phyloP scores from a whole-genome alignment of 2,888 invertebrate genomes.

The Ceriagrion tenellum region DNA sequence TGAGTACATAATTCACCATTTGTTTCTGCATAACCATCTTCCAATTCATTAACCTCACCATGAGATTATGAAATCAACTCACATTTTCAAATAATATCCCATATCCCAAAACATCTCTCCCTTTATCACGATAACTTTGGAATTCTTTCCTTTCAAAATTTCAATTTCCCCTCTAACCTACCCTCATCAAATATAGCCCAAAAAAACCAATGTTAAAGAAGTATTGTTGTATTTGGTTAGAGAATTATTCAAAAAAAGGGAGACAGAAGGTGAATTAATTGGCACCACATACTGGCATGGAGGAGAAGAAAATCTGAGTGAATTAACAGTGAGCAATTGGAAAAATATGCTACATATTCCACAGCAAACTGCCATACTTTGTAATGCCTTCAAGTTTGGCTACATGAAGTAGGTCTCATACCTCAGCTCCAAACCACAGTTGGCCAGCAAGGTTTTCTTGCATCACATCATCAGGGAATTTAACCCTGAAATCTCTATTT shows the following conservation, averaged over 20 bases:
- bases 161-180: too few species aligned
- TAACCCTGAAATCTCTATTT: constrained; percentile 96
- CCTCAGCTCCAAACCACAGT: constrained; percentile 99
- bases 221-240: too few species aligned
- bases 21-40: not conserved
- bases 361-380: not conserved
- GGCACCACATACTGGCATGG: too few species aligned
- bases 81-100: not conserved
- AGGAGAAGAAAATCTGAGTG: not conserved
- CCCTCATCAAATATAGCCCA: too few species aligned
- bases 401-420: constrained; percentile 75
- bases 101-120: not conserved
- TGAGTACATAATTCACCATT: not conserved
- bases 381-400: not conserved
- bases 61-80: not conserved
- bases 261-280: too few species aligned
- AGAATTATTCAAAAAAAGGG: too few species aligned
- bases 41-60: not conserved
- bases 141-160: too few species aligned
- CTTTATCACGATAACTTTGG: too few species aligned
- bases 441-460: constrained; percentile 99
- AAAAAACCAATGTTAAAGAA: too few species aligned
- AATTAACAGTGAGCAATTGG: constrained; percentile 32
- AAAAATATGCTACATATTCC: not conserved
- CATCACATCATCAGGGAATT: constrained; percentile 99